These are phyloP conservation scores for Bugulina stolonifera DNA, from an alignment of 2,888 invertebrate genomes.

Conservation along the genomic window DNA sequence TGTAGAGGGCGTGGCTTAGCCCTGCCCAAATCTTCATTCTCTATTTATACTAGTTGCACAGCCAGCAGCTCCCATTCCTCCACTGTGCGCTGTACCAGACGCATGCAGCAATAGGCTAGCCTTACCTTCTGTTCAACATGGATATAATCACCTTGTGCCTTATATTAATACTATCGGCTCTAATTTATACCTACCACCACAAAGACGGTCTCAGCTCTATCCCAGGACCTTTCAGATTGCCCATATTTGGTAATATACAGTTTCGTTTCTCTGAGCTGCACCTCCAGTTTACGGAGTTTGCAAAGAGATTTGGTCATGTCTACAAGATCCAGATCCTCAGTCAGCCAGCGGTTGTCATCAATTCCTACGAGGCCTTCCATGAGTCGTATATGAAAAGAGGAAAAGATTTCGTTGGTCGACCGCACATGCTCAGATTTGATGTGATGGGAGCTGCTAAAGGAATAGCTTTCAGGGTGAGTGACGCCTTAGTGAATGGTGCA, in stretches of 20 bases:
- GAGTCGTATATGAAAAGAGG: constrained; percentile 29
- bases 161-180: neutral
- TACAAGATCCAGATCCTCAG: constrained; percentile 25
- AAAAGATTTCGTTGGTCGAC: constrained; percentile 28
- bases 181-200: neutral
- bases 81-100: too few relatives aligned
- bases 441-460: neutral
- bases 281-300: constrained; percentile 22
- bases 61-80: neutral
- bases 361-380: constrained; percentile 25
- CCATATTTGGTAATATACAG: constrained; percentile 20
- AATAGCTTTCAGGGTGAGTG: constrained; percentile 26
- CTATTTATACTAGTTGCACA: neutral
- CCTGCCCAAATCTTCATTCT: neutral
- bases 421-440: constrained; percentile 25
- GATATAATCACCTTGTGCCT: constrained; percentile 1
- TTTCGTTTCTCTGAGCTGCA: constrained; percentile 10
- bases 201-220: neutral
- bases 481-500: neutral
- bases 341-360: constrained; percentile 28
- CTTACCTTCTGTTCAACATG: neutral
- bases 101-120: too few relatives aligned
- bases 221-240: constrained; percentile 16
- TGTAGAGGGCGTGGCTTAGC: neutral
- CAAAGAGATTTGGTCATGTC: neutral